Evolutionary conservation across 30 jellyfish, hydroid and myxozoan genomes (phyloP).

Genomic region (Aurelia sp.): DNA sequence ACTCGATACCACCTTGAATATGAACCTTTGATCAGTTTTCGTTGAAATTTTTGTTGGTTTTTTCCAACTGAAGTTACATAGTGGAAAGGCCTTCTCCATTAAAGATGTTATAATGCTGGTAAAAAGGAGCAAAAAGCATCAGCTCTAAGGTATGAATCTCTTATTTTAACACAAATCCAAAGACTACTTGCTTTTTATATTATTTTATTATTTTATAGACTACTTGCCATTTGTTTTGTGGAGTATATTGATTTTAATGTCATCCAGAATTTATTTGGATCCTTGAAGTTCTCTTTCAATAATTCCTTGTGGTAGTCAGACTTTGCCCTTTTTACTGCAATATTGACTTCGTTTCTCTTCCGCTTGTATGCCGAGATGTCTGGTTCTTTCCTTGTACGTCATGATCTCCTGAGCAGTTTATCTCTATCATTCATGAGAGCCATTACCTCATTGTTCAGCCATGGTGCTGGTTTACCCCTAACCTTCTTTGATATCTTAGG

Average conservation of each 20-base stretch:
- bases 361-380: no score
- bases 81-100: conserved; percentile 1
- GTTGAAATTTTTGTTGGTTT: not conserved
- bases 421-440: no score
- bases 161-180: no score
- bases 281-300: conserved; percentile 37
- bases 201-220: no score
- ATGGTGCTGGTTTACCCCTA: no score
- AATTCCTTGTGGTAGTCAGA: conserved; percentile 8
- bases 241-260: conserved; percentile 3
- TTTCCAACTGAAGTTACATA: conserved; percentile 6
- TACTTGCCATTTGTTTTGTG: not conserved
- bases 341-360: no score
- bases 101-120: not conserved
- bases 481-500: no score
- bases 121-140: not conserved
- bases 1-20: conserved; percentile 5
- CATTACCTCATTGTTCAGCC: no score
- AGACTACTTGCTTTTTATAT: no score
- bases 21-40: conserved; percentile 25
- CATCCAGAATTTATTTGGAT: no score
- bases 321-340: conserved; percentile 37
- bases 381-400: no score
- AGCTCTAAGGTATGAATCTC: not conserved
- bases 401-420: no score